Evolutionary conservation across 2,797 vertebrate species (phyloP), one percentile per base, ranked within the genome.

Genomic region (Tachyglossus aculeatus): DNA sequence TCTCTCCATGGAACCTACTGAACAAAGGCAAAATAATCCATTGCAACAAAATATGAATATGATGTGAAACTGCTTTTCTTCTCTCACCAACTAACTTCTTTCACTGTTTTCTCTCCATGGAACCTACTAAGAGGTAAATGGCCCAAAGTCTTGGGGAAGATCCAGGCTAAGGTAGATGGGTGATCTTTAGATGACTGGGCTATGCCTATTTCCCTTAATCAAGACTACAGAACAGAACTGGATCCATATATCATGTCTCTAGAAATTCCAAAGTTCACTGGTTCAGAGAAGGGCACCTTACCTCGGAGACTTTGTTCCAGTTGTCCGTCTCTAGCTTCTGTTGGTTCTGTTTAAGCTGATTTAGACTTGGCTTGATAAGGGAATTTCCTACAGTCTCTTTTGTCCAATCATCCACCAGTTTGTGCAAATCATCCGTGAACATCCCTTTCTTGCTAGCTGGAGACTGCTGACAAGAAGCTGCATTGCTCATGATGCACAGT

Each of bases 401-500:
- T 19, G 95, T 94, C 96, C 94, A 96, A 75, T 98, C 95, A 85
- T 98, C 96, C 60, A 97, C 96, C 67, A 97, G 89, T 83, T 95
- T 97, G 91, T 97, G 96, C 86, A 97, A 86, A 67, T 98, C 96
- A 68, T 97, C 96, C 4, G 96, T 97, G 86, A 98, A 98, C 88
- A 95, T 96, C 85, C 94, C 95, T 88, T 96, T 96, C 88, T 93
- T 95, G 68, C 86, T 91, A 69, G 82, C 74, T 52, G 88, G 57
- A 36, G 84, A 86, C 54, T 88, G 92, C 61, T 87, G 90, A 40
- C 83, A 71, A 19, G 85, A 74, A 25, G 73, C 54, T 18, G 70
- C 40, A 32, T 74, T 88, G 74, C 71, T 80, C 37, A 83, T 81
- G 6, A 67, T 66, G 71, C 60, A 80, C 4, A 55, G 59, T 16